Conservation (phyloP, 2,797 vertebrate genomes). For the Sternarchorhynchus goeldii region DNA sequence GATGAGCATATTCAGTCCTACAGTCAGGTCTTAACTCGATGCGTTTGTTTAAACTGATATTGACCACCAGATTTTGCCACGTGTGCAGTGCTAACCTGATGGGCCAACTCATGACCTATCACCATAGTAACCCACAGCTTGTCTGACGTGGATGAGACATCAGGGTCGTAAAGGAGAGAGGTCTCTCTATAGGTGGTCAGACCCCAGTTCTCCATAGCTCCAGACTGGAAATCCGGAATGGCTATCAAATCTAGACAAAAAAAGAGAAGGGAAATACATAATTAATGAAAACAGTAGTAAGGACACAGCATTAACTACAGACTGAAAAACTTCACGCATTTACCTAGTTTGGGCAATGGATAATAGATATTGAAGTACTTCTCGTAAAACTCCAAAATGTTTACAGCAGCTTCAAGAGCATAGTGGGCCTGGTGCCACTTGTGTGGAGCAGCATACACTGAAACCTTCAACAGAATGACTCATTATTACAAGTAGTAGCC, state of each 20-base stretch:
- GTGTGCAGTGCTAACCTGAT: constrained; percentile 71
- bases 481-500: background rate
- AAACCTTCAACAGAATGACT: constrained; percentile 67
- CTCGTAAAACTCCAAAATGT: constrained; percentile 81
- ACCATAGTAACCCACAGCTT: constrained; percentile 80
- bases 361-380: constrained; percentile 80
- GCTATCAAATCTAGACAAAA: constrained; percentile 78
- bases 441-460: constrained; percentile 75
- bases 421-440: constrained; percentile 78
- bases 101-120: constrained; percentile 81
- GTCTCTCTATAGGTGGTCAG: constrained; percentile 81
- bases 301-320: background rate
- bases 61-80: background rate
- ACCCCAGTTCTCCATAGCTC: constrained; percentile 87
- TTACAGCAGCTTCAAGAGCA: constrained; percentile 77
- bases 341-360: constrained; percentile 80
- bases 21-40: too few species aligned
- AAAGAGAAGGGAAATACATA: constrained; percentile 3
- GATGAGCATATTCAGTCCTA: background rate
- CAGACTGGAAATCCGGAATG: constrained; percentile 79
- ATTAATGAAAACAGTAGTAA: background rate
- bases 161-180: constrained; percentile 77
- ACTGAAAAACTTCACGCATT: background rate
- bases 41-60: background rate
- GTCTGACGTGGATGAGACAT: constrained; percentile 77